Percentiles rank a stretch among this genome's conserved stretches.
These are phyloP conservation scores for Marronus borbonicus DNA, from an alignment of 2,888 invertebrate species.

Conservation along the genomic window DNA sequence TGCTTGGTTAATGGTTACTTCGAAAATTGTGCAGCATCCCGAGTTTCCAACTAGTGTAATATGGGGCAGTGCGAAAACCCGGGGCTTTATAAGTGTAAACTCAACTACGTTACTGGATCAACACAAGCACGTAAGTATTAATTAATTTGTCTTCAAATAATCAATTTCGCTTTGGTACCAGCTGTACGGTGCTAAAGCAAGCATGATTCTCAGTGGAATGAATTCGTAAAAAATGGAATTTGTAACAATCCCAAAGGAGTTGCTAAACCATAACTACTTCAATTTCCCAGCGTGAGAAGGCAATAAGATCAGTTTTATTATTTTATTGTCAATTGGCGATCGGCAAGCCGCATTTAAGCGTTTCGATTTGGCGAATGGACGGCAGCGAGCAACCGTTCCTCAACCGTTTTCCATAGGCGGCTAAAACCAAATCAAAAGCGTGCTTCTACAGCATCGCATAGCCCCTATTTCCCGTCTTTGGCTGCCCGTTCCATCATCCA, in stretches of 20 bases:
- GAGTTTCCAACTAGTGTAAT: no score
- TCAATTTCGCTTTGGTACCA: no score
- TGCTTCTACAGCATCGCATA: slow-evolving; percentile 55
- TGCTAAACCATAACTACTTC: slow-evolving; percentile 14
- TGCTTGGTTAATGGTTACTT: no score
- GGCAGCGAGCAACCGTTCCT: slow-evolving; percentile 54
- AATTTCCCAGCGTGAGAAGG: neutral
- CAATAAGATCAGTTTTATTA: slow-evolving; percentile 17
- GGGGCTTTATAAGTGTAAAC: no score
- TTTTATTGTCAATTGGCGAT: slow-evolving; percentile 13
- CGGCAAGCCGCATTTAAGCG: slow-evolving; percentile 56
- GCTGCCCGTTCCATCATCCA: slow-evolving; percentile 41
- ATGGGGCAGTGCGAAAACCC: no score
- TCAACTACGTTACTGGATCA: no score
- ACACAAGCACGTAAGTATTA: no score
- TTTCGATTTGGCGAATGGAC: slow-evolving; percentile 62
- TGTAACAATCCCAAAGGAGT: neutral
- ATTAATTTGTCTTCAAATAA: no score
- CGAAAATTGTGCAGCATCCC: no score
- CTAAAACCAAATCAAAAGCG: slow-evolving; percentile 70
- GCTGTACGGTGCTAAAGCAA: no score
- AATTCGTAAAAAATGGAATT: no score
- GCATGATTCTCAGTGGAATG: no score
- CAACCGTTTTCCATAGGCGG: slow-evolving; percentile 51
- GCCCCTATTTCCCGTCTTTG: slow-evolving; percentile 4